Evolutionary conservation across 2,113 vertebrate genomes (phyloP).

Genomic region (Oryzias curvinotus): DNA sequence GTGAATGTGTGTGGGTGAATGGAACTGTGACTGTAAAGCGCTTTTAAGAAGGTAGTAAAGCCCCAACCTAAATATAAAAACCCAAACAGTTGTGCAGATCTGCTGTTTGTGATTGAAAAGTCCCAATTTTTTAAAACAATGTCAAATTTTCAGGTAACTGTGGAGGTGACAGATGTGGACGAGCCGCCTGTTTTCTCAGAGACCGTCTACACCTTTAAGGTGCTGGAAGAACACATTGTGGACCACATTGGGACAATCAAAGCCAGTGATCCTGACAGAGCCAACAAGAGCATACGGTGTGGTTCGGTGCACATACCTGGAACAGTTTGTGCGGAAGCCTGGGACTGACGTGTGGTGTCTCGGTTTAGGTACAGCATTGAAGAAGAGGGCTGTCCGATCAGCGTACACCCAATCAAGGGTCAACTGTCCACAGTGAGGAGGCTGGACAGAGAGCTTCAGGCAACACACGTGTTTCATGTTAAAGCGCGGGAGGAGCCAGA

Average conservation of each 20-base stretch:
- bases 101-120: not conserved
- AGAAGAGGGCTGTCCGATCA: conserved; percentile 76
- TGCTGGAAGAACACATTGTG: conserved; percentile 76
- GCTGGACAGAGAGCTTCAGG: conserved; percentile 86
- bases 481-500: conserved; percentile 83
- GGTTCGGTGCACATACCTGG: accelerated
- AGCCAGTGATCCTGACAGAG: conserved; percentile 84
- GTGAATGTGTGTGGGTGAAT: too few relatives aligned
- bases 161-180: conserved; percentile 85
- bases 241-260: conserved; percentile 74
- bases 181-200: conserved; percentile 86
- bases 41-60: too few relatives aligned
- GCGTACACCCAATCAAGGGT: conserved; percentile 73
- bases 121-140: not conserved
- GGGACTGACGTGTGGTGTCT: not conserved
- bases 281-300: conserved; percentile 80
- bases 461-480: conserved; percentile 83
- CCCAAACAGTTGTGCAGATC: too few relatives aligned
- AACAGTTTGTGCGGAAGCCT: not conserved
- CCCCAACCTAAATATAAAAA: too few relatives aligned
- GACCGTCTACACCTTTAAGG: conserved; percentile 78
- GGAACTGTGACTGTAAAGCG: too few relatives aligned
- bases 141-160: conserved; percentile 54
- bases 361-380: conserved; percentile 82
- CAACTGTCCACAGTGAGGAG: conserved; percentile 77